phyloP scores from a whole-genome alignment of 2,113 vertebrate species.

The Tapirus terrestris region DNA sequence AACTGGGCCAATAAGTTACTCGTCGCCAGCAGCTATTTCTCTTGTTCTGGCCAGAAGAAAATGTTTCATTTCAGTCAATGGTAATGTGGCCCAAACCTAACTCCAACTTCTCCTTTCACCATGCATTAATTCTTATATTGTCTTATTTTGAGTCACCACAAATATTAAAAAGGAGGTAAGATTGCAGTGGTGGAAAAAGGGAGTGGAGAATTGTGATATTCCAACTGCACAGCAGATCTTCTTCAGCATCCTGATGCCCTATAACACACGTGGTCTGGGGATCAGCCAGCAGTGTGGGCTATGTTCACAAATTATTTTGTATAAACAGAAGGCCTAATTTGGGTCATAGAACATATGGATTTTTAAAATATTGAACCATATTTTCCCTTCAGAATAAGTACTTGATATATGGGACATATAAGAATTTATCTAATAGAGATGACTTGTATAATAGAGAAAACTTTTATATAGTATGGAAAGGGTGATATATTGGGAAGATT shows the following conservation, averaged over 20 bases:
- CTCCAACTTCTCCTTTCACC: not conserved
- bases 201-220: not conserved
- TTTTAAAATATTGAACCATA: not conserved
- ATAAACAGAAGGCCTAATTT: not conserved
- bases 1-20: not conserved
- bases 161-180: not conserved
- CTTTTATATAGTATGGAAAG: not conserved
- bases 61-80: not conserved
- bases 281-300: not conserved
- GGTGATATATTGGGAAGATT: not conserved
- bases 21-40: not conserved
- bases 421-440: not conserved
- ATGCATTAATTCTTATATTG: not conserved
- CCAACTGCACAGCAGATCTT: accelerated
- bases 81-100: not conserved
- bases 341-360: not conserved
- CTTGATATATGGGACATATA: not conserved
- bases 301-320: not conserved
- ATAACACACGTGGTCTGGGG: not conserved
- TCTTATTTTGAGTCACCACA: not conserved
- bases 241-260: not conserved
- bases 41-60: not conserved
- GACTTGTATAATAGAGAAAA: not conserved
- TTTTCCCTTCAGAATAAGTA: not conserved
- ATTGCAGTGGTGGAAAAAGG: too few species aligned